A percentile compares a stretch with the other conserved stretches of the same genome.
phyloP scores from a whole-genome alignment of 1,140 invertebrate species.

The Drosophila fuyamai region DNA sequence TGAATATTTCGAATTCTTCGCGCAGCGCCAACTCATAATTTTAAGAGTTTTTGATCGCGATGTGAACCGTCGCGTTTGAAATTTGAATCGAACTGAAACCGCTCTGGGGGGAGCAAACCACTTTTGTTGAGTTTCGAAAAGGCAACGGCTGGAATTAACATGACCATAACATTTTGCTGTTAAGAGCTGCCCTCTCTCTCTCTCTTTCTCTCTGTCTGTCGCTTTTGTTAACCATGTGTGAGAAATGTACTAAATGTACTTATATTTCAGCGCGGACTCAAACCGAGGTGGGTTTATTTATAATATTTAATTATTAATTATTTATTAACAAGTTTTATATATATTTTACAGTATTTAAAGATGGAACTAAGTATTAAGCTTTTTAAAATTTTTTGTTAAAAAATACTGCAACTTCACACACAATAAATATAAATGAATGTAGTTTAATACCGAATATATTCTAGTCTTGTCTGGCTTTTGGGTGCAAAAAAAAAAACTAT shows the following conservation, averaged over 20 bases:
- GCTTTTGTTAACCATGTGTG: not conserved
- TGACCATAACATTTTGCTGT: not conserved
- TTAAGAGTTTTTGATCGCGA: not conserved
- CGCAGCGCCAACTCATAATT: constrained; percentile 22
- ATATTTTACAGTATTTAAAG: too few species aligned
- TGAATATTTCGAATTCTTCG: constrained; percentile 16
- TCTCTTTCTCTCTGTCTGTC: not conserved
- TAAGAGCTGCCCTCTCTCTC: not conserved
- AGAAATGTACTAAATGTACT: too few species aligned
- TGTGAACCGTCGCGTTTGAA: constrained; percentile 7
- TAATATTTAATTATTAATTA: too few species aligned
- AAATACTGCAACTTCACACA: too few species aligned
- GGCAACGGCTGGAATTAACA: not conserved
- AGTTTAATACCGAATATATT: not conserved
- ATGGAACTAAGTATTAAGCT: too few species aligned
- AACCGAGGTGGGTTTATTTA: constrained; percentile 1
- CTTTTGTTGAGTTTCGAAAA: constrained; percentile 1
- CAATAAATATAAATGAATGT: not conserved
- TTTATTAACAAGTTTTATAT: too few species aligned
- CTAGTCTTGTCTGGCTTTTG: too few species aligned
- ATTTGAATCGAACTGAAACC: constrained; percentile 4
- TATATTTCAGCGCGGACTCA: not conserved
- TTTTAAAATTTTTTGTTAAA: too few species aligned
- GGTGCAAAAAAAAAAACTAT: too few species aligned
- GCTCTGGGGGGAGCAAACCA: not conserved